Percentiles rank a stretch among this genome's conserved stretches.
Conservation (phyloP, 2,797 vertebrate species). For the Urosaurus nigricauda region DNA sequence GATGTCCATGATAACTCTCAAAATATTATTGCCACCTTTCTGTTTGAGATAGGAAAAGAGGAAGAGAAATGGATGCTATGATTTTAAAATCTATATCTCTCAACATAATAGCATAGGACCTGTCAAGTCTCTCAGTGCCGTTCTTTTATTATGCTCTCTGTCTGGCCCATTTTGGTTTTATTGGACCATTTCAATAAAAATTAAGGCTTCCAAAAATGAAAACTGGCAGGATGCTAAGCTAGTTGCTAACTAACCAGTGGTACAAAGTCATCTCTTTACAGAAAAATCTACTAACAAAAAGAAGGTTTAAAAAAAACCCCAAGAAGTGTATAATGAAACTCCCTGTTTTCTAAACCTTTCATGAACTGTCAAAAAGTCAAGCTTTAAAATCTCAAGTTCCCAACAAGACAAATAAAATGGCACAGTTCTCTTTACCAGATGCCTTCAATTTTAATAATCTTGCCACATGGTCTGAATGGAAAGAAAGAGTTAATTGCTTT, state of each 20-base stretch:
- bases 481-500: not conserved
- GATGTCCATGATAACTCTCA: not conserved
- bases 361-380: not conserved
- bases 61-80: not conserved
- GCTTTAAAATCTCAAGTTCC: not conserved
- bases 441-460: not conserved
- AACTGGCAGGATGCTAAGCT: not conserved
- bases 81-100: not conserved
- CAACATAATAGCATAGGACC: not conserved
- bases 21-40: no score
- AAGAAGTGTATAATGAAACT: not conserved
- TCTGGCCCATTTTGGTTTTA: not conserved
- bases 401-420: not conserved
- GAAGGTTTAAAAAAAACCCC: not conserved
- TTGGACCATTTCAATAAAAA: not conserved
- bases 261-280: not conserved
- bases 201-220: not conserved
- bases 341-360: not conserved
- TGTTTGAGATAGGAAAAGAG: no score
- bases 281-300: not conserved
- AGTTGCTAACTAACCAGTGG: not conserved
- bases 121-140: conserved; percentile 6
- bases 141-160: not conserved
- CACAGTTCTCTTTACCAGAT: not conserved
- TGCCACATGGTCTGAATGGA: not conserved